These are phyloP conservation scores for Andrena flavipes DNA, from an alignment of 2,888 invertebrate species.

Conservation along the genomic window DNA sequence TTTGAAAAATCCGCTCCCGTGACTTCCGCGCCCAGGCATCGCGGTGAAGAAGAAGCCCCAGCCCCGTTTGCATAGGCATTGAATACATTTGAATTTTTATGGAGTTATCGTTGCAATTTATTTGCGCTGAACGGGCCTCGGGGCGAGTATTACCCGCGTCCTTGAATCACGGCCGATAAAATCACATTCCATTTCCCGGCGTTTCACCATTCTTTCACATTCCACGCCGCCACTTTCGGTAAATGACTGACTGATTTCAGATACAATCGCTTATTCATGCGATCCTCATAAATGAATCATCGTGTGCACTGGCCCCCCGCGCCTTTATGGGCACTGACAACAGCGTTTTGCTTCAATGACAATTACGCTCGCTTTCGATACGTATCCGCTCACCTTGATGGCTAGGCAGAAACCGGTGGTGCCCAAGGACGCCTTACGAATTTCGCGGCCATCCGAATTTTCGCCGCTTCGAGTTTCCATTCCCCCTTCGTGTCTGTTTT, in stretches of 20 bases:
- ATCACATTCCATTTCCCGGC: conserved; percentile 27
- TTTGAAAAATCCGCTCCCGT: not conserved
- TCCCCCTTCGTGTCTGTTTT: not conserved
- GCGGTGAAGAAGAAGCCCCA: not conserved
- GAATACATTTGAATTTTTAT: conserved; percentile 10
- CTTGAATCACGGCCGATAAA: conserved; percentile 30
- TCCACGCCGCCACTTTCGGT: conserved; percentile 36
- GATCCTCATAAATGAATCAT: conserved; percentile 67
- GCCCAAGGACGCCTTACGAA: conserved; percentile 41
- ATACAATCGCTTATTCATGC: conserved; percentile 63
- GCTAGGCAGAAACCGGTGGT: conserved; percentile 4
- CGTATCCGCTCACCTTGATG: conserved; percentile 54
- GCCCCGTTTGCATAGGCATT: not conserved
- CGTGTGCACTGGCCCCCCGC: conserved; percentile 45
- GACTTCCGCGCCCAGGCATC: not conserved
- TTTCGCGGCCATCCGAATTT: conserved; percentile 25
- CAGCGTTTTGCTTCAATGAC: conserved; percentile 60
- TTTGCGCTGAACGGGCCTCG: not conserved
- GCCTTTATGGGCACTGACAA: conserved; percentile 33
- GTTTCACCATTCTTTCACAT: conserved; percentile 33
- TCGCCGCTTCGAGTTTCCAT: not conserved
- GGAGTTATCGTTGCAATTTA: conserved; percentile 12
- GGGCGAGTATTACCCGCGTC: not conserved
- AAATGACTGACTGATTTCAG: conserved; percentile 52
- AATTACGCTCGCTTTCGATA: conserved; percentile 61